These are phyloP conservation scores for Psococerastis gibbosa DNA, from an alignment of 2,888 invertebrate genomes.

Conservation along the genomic window DNA sequence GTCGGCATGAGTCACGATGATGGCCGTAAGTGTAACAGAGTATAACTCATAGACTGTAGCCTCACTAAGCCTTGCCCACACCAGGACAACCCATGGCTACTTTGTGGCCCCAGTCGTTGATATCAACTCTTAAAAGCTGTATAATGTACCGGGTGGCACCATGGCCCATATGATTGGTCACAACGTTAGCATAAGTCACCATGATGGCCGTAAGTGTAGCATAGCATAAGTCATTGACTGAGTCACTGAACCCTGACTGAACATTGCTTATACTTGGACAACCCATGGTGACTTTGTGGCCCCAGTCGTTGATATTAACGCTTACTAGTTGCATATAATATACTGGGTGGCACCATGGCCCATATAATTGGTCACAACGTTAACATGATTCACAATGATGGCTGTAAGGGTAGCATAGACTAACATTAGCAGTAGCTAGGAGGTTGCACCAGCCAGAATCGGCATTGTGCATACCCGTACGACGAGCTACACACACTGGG, in stretches of 20 bases:
- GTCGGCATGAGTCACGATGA: conserved; percentile 95
- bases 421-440: no score
- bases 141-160: conserved; percentile 84
- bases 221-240: no score
- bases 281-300: no score
- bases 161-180: conserved; percentile 98
- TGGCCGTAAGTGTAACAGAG: conserved; percentile 48
- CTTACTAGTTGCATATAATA: conserved; percentile 86
- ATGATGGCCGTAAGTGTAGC: conserved; percentile 61
- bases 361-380: conserved; percentile 98
- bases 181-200: conserved; percentile 92
- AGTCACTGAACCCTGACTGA: no score
- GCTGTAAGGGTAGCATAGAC: conserved; percentile 46
- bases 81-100: no score
- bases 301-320: conserved; percentile 82
- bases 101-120: no score
- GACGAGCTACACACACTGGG: conserved; percentile 88
- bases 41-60: no score
- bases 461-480: conserved; percentile 80
- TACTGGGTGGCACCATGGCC: conserved; percentile 88
- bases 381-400: conserved; percentile 91
- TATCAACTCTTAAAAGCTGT: conserved; percentile 83
- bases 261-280: no score
- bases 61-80: no score
- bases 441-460: no score